Evolutionary conservation across 2,797 vertebrate species (phyloP).

Genomic region (Silurus lanzhouensis): DNA sequence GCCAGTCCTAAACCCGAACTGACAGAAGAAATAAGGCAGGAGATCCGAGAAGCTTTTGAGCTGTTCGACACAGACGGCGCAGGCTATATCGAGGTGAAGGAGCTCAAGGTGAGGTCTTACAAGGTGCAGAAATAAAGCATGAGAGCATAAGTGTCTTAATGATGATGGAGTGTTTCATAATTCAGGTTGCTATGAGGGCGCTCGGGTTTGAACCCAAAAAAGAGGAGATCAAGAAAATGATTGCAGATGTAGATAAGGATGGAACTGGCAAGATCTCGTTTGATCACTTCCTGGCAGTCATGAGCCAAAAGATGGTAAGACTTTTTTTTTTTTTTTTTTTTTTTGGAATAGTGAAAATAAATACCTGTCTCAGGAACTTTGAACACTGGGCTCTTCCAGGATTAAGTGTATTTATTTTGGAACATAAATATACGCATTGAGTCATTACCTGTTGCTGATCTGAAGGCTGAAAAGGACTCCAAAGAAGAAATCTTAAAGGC

Average conservation of each 20-base stretch:
- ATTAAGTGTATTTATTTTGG: not conserved
- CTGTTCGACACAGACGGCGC: conserved; percentile 89
- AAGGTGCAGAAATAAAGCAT: not conserved
- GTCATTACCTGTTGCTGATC: conserved; percentile 1
- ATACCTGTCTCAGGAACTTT: too few relatives aligned
- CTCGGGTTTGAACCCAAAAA: conserved; percentile 95
- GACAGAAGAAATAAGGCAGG: conserved; percentile 87
- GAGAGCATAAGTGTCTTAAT: not conserved
- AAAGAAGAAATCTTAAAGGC: conserved; percentile 97
- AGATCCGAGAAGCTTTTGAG: conserved; percentile 91
- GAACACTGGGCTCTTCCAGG: not conserved
- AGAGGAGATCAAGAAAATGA: conserved; percentile 96
- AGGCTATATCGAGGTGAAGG: conserved; percentile 87
- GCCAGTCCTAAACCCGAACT: conserved; percentile 81
- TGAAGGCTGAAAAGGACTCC: conserved; percentile 91
- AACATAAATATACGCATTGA: not conserved
- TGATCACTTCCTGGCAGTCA: conserved; percentile 82
- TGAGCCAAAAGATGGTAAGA: conserved; percentile 94
- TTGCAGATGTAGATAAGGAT: conserved; percentile 88
- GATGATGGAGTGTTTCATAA: conserved; percentile 27
- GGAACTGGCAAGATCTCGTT: conserved; percentile 91
- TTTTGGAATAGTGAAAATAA: too few relatives aligned
- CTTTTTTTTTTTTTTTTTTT: too few relatives aligned
- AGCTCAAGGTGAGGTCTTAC: conserved; percentile 80
- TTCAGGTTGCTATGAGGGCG: conserved; percentile 92